Evolutionary conservation across 1,140 invertebrate genomes (phyloP).

Genomic region (Aphelenchoides fujianensis): DNA sequence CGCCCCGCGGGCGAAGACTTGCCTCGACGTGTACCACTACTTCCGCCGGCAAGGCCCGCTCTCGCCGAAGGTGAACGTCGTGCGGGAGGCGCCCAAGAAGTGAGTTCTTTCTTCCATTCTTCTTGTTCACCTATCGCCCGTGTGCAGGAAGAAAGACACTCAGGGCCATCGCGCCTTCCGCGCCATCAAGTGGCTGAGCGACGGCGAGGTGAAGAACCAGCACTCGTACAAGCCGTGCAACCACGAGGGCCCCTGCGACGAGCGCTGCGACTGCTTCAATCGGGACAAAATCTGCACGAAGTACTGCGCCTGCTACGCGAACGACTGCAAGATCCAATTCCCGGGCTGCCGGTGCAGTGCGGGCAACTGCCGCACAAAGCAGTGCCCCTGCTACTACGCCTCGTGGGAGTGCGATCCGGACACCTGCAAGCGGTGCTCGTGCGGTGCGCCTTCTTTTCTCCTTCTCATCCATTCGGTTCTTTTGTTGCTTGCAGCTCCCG

Average conservation of each 20-base stretch:
- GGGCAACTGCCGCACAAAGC: conserved; percentile 87
- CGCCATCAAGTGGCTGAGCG: conserved; percentile 40
- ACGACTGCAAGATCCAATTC: conserved; percentile 67
- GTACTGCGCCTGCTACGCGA: conserved; percentile 45
- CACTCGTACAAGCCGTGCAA: conserved; percentile 45
- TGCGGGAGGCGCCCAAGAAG: conserved; percentile 33
- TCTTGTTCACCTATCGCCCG: background rate
- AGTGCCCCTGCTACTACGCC: conserved; percentile 92
- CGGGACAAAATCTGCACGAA: conserved; percentile 56
- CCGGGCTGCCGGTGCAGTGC: conserved; percentile 86
- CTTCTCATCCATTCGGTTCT: conserved; percentile 7
- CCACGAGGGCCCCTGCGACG: conserved; percentile 47
- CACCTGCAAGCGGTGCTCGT: conserved; percentile 89
- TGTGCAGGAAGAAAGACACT: conserved; percentile 34
- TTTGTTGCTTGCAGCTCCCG: conserved; percentile 12
- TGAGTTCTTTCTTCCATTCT: background rate
- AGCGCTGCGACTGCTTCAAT: conserved; percentile 24
- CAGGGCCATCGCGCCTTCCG: conserved; percentile 41
- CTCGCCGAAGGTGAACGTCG: conserved; percentile 35
- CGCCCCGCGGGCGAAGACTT: conserved; percentile 25
- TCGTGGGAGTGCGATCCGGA: conserved; percentile 98
- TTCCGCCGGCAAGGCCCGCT: conserved; percentile 28
- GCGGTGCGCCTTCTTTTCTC: too few species aligned
- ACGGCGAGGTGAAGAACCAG: conserved; percentile 48
- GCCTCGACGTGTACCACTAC: conserved; percentile 45